Evolutionary conservation across 2,113 vertebrate species (phyloP).

Genomic region (Laticauda colubrina): DNA sequence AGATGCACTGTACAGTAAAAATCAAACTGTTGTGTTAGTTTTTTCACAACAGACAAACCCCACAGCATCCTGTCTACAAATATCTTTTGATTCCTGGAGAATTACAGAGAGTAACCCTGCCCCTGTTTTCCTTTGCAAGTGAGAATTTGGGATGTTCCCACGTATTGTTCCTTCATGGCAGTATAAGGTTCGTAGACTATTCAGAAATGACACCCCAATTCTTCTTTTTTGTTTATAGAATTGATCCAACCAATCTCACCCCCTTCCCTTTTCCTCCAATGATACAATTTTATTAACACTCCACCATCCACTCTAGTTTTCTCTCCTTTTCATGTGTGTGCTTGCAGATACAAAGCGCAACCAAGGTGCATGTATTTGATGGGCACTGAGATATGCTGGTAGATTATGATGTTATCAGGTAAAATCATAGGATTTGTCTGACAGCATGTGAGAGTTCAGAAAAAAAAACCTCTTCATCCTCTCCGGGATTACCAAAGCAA

Average conservation of each 20-base stretch:
- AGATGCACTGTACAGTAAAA: not conserved
- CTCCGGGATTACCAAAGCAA: slow-evolving; percentile 22
- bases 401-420: slow-evolving; percentile 48
- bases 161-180: slow-evolving; percentile 3
- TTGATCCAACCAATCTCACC: not conserved
- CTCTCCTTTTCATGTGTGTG: not conserved
- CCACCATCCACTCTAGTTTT: too few species aligned
- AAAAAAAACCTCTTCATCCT: slow-evolving; percentile 26
- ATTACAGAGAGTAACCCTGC: not conserved
- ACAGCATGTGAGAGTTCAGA: slow-evolving; percentile 17
- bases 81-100: slow-evolving; percentile 10
- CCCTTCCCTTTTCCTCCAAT: not conserved
- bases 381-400: slow-evolving; percentile 35
- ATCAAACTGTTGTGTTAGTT: not conserved
- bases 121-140: not conserved
- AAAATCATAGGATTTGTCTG: slow-evolving; percentile 42
- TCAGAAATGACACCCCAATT: not conserved
- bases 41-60: slow-evolving; percentile 12
- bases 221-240: not conserved
- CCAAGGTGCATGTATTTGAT: slow-evolving; percentile 10
- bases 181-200: not conserved
- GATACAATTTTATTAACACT: not conserved
- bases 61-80: not conserved
- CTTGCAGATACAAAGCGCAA: slow-evolving; percentile 25
- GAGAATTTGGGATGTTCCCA: not conserved